Base-by-base conservation (phyloP, 2,888 invertebrate genomes). In the Tetragnatha montana region DNA sequence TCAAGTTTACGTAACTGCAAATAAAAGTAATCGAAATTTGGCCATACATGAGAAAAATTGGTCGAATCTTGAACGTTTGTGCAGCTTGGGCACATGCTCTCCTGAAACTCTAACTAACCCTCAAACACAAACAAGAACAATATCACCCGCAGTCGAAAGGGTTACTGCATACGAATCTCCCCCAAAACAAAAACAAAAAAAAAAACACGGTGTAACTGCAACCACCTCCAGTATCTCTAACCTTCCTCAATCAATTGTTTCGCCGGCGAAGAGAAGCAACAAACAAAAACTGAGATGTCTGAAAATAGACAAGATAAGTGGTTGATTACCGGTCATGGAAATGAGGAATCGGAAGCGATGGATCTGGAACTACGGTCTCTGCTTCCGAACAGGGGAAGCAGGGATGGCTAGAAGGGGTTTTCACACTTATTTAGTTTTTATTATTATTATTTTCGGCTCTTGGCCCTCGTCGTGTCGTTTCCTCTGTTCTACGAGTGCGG, bases 291-390 rank as follows among this genome's bases (percentile, higher is more conserved):
- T 35, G 49, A 70, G 69, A 10, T 79, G 70, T 50, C 22, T 49
- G 60, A 49, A 21, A 21, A 60, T 68, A 87, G 89, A 85, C 85
- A 89, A 85, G 85, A 84, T 85, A 89, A 89, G 80, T 86, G 85
- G 81, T 22, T 76, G 69, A 85, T 89, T 89, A 89, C 71, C 81
- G 60, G 80, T 68, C 81, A 49, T 47, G 80, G 50, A 75, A 84
- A 49, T 75, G 74, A 12, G 75, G 87, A 81, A 84, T 89, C 80
- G 80, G 21, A 82, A 70, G 75, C 83, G 68, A 68, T 84, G 35
- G 49, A 17, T 71, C 71, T 89, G 89, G 89, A 89, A 89, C 74
- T 81, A 89, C 89, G 89, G 89, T 89, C 85, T 85, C 78, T 89
- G 89, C 79, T 85, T 35, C 22, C 22, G 47, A 71, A 85, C 49